Evolutionary conservation across 2,113 vertebrate species (phyloP).

Genomic region (Tinamus guttatus): DNA sequence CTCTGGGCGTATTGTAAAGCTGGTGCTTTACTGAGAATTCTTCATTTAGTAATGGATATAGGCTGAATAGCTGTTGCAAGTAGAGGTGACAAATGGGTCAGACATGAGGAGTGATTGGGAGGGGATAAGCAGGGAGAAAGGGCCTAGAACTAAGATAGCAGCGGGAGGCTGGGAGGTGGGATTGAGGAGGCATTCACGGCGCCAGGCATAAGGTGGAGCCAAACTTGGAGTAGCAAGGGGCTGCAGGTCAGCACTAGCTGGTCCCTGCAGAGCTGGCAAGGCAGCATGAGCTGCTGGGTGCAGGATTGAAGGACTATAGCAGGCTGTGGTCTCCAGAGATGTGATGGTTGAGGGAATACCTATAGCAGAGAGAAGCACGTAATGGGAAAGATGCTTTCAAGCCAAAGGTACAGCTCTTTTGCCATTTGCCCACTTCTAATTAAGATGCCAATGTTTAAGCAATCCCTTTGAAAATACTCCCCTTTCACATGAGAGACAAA

Average conservation of each 20-base stretch:
- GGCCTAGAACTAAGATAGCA: background rate
- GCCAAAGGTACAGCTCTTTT: background rate
- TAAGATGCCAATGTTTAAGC: conserved; percentile 15
- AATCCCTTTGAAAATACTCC: conserved; percentile 13
- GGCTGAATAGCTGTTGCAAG: conserved; percentile 36
- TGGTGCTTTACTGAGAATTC: conserved; percentile 51
- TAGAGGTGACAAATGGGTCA: conserved; percentile 44
- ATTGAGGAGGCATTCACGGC: background rate
- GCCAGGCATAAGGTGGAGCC: rapidly evolving
- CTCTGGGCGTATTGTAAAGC: background rate
- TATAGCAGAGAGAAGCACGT: rapidly evolving
- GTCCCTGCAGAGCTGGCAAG: background rate
- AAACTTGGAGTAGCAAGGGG: background rate
- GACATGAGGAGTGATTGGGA: background rate
- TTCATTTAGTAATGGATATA: conserved; percentile 47
- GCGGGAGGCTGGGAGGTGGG: background rate
- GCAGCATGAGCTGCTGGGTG: background rate
- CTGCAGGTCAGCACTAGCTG: background rate
- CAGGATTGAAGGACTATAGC: rapidly evolving
- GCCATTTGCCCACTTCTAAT: background rate
- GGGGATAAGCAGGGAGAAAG: background rate
- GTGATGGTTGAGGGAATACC: background rate
- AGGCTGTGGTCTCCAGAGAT: background rate
- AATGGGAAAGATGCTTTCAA: background rate
- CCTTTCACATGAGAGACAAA: conserved; percentile 55